A percentile compares a stretch with the other conserved stretches of the same genome.
Evolutionary conservation across 2,797 vertebrate genomes (phyloP).

Genomic region (Brotula barbata): DNA sequence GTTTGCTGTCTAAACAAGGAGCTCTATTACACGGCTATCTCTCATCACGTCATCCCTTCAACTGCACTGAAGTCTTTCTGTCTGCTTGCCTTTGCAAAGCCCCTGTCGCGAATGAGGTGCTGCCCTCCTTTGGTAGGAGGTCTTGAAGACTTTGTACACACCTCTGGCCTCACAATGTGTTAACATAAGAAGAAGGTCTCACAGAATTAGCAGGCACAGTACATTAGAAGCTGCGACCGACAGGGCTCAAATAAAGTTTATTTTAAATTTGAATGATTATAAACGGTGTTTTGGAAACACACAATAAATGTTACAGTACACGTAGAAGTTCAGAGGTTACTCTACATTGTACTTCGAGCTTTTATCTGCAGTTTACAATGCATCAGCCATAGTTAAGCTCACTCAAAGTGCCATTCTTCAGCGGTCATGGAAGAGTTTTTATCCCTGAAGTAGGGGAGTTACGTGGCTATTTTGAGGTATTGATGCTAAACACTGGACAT

Average conservation of each 20-base stretch:
- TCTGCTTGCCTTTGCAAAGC: constrained; percentile 9
- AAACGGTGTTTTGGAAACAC: constrained; percentile 1
- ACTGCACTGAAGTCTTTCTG: constrained; percentile 10
- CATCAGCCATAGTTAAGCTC: too few species aligned
- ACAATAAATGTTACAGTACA: background rate
- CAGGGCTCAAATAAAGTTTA: too few species aligned
- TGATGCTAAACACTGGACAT: constrained; percentile 74
- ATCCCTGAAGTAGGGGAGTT: constrained; percentile 55
- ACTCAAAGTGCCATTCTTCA: too few species aligned
- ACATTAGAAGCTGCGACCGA: too few species aligned
- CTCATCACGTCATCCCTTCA: constrained; percentile 49
- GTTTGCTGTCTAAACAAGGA: constrained; percentile 71
- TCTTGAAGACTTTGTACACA: background rate
- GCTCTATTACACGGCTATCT: constrained; percentile 67
- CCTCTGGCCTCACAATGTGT: background rate
- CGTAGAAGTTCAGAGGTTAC: constrained; percentile 15
- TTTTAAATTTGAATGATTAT: background rate
- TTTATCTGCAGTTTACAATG: constrained; percentile 32
- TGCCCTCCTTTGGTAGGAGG: constrained; percentile 28
- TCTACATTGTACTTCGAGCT: constrained; percentile 15
- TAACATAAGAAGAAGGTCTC: background rate
- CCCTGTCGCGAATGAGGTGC: background rate
- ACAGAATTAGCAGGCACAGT: too few species aligned
- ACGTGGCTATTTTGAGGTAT: constrained; percentile 71
- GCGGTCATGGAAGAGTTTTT: too few species aligned